Evolutionary conservation across 2,113 vertebrate species (phyloP).

Genomic region (Pelodiscus sinensis): DNA sequence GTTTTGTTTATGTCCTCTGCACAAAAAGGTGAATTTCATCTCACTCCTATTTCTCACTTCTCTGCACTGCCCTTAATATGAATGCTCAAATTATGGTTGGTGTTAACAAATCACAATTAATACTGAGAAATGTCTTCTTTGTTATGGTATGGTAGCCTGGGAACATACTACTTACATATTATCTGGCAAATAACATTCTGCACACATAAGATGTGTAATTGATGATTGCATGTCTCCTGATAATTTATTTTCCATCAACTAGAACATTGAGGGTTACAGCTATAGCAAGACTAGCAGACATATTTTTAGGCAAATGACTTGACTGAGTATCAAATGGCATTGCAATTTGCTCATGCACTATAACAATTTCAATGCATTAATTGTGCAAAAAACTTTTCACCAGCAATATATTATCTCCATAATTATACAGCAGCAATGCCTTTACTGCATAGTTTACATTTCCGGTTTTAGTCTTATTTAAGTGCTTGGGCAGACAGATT

Average conservation of each 20-base stretch:
- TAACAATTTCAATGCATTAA: conserved; percentile 49
- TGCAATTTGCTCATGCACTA: conserved; percentile 48
- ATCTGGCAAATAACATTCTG: conserved; percentile 28
- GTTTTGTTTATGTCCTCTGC: background rate
- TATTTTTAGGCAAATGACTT: conserved; percentile 75
- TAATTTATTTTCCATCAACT: conserved; percentile 38
- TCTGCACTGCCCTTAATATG: conserved; percentile 21
- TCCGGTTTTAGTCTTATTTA: conserved; percentile 5
- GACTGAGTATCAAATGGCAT: conserved; percentile 43
- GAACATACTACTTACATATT: conserved; percentile 16
- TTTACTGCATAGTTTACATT: conserved; percentile 9
- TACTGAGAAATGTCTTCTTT: conserved; percentile 26
- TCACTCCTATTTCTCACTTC: background rate
- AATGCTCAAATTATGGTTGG: conserved; percentile 37
- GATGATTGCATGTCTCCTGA: conserved; percentile 2
- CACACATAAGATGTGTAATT: conserved; percentile 20
- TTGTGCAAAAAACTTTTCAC: conserved; percentile 29
- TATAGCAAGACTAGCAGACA: conserved; percentile 38
- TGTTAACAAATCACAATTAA: conserved; percentile 33
- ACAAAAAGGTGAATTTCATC: conserved; percentile 5
- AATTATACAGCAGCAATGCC: background rate
- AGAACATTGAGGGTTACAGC: conserved; percentile 60
- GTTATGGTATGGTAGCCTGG: conserved; percentile 24
- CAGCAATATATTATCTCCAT: conserved; percentile 27
- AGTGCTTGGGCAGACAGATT: conserved; percentile 19